phyloP scores from a whole-genome alignment of 2,888 invertebrate genomes.

The Luffia ferchaultella region DNA sequence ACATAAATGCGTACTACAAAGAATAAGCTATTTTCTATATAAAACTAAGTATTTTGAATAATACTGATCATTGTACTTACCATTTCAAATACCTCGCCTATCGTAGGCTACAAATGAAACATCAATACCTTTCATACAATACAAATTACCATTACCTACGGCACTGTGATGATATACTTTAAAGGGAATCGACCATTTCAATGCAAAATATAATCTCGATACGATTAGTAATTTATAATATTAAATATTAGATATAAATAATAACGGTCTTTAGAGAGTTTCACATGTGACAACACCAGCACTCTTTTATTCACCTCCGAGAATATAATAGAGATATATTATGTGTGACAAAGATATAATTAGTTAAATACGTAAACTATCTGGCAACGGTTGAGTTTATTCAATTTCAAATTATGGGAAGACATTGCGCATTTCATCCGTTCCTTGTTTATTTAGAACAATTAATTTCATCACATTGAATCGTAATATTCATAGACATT shows the following conservation, averaged over 20 bases:
- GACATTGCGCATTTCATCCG: conserved; percentile 68
- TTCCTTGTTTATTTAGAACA: conserved; percentile 55
- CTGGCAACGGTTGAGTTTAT: conserved; percentile 54
- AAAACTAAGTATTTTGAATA: conserved; percentile 21
- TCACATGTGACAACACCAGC: conserved; percentile 68
- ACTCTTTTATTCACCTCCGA: conserved; percentile 59
- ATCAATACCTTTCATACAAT: conserved; percentile 38
- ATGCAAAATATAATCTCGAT: conserved; percentile 30
- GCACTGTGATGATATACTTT: conserved; percentile 37
- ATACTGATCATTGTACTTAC: conserved; percentile 34
- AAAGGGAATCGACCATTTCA: neutral
- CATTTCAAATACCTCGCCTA: conserved; percentile 48
- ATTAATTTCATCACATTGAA: conserved; percentile 32
- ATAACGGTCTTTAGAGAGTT: conserved; percentile 23
- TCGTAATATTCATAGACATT: no score
- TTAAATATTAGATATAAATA: conserved; percentile 50
- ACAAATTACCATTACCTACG: conserved; percentile 45
- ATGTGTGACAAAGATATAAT: conserved; percentile 21
- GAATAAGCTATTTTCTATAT: conserved; percentile 24
- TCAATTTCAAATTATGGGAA: conserved; percentile 62
- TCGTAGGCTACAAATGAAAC: conserved; percentile 42
- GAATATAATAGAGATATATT: no score
- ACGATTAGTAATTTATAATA: conserved; percentile 61
- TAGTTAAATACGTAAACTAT: conserved; percentile 1
- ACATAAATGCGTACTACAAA: conserved; percentile 7